Percentiles rank a stretch among this genome's conserved stretches.
Evolutionary conservation across 2,797 vertebrate genomes (phyloP).

Genomic region (Trichosurus vulpecula): DNA sequence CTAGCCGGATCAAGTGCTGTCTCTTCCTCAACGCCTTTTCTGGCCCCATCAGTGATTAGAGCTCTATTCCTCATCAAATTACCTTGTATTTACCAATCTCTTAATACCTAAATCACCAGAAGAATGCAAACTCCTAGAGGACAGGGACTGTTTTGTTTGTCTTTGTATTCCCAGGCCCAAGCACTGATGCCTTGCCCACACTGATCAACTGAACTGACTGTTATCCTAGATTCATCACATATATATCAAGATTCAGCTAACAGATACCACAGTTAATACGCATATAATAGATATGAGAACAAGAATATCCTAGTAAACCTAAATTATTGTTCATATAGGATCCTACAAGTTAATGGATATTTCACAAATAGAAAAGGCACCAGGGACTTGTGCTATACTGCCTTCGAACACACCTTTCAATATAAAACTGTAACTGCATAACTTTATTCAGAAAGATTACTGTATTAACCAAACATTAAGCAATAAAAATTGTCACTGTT

Average conservation of each 20-base stretch:
- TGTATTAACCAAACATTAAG: constrained; percentile 27
- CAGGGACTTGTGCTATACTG: constrained; percentile 9
- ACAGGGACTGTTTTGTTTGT: not conserved
- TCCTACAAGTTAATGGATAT: constrained; percentile 5
- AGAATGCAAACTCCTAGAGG: not conserved
- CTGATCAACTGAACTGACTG: not conserved
- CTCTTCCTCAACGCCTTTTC: not conserved
- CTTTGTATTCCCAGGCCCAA: not conserved
- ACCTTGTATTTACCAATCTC: not conserved
- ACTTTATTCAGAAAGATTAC: constrained; percentile 29
- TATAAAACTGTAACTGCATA: constrained; percentile 8
- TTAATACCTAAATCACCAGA: not conserved
- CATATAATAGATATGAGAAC: not conserved
- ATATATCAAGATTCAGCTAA: not conserved
- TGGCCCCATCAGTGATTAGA: not conserved
- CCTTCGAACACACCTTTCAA: constrained; percentile 8
- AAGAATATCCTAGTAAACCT: constrained; percentile 21
- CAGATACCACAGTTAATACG: not conserved
- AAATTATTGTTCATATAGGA: constrained; percentile 15
- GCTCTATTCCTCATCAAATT: not conserved
- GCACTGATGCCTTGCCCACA: not conserved
- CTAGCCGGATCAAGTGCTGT: not conserved
- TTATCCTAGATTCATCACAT: not conserved
- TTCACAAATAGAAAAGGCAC: not conserved
- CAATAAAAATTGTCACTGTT: constrained; percentile 45